Evolutionary conservation across 1,140 invertebrate species (phyloP).

Genomic region (Drusus annulatus): DNA sequence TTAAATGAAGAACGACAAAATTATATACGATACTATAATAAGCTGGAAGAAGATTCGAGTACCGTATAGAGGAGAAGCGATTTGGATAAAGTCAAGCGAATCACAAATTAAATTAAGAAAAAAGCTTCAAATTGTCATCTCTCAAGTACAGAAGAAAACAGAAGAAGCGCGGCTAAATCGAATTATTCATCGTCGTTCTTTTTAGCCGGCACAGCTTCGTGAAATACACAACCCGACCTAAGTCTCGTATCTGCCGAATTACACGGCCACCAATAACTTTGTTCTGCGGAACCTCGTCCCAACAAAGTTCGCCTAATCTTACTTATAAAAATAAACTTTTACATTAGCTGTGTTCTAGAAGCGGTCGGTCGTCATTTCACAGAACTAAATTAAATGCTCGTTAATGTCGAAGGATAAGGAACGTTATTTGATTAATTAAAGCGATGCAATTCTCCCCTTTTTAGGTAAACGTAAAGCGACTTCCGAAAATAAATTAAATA

Average conservation of each 20-base stretch:
- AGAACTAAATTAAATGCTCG: conserved; percentile 52
- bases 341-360: conserved; percentile 70
- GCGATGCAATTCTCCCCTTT: conserved; percentile 51
- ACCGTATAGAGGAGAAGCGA: conserved; percentile 39
- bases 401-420: conserved; percentile 54
- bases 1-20: not conserved
- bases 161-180: conserved; percentile 35
- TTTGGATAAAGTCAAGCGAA: conserved; percentile 43
- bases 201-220: conserved; percentile 21
- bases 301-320: conserved; percentile 68
- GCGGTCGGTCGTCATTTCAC: conserved; percentile 54
- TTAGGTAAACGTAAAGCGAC: conserved; percentile 24
- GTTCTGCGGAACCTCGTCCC: conserved; percentile 47
- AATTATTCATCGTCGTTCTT: conserved; percentile 45
- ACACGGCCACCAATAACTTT: conserved; percentile 50
- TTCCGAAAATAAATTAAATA: conserved; percentile 37
- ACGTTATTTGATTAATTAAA: conserved; percentile 55
- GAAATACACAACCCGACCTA: conserved; percentile 33
- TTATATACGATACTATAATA: not conserved
- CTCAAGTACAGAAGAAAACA: conserved; percentile 17
- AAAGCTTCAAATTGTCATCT: conserved; percentile 51
- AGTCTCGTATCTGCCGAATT: conserved; percentile 46
- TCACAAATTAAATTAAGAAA: conserved; percentile 56
- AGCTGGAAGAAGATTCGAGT: conserved; percentile 26
- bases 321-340: conserved; percentile 75